Percentiles rank a stretch among this genome's conserved stretches.
phyloP scores from a whole-genome alignment of 2,888 invertebrate species.

The Tipula lateralis region DNA sequence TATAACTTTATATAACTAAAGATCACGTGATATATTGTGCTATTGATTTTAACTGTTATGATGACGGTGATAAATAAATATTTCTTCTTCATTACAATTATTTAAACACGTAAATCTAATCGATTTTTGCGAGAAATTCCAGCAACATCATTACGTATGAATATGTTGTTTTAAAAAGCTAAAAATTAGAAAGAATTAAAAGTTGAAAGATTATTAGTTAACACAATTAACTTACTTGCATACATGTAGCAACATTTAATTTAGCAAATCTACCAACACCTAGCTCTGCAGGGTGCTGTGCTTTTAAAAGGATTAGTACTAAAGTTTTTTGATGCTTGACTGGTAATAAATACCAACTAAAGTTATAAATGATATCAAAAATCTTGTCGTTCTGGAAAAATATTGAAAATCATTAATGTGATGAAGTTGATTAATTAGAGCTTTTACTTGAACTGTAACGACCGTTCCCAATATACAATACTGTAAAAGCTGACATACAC shows the following conservation, averaged over 20 bases:
- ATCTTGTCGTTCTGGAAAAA: not conserved
- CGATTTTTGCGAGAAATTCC: not conserved
- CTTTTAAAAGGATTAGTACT: not conserved
- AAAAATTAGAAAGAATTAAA: not conserved
- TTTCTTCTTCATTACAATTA: too few species aligned
- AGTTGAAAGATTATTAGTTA: not conserved
- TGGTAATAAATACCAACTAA: not conserved
- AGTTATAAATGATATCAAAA: not conserved
- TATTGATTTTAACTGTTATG: too few species aligned
- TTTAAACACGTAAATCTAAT: too few species aligned
- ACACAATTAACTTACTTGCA: not conserved
- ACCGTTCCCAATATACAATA: not conserved
- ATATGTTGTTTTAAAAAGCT: not conserved
- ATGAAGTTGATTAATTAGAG: not conserved
- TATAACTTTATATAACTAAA: too few species aligned
- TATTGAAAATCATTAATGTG: not conserved
- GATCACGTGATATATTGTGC: too few species aligned
- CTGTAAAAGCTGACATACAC: not conserved
- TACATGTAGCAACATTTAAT: not conserved
- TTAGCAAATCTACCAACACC: not conserved
- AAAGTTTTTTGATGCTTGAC: not conserved
- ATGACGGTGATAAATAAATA: too few species aligned
- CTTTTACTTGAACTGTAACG: not conserved
- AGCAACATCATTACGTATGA: not conserved
- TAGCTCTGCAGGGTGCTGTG: not conserved